Base-by-base conservation (phyloP, 2,888 invertebrate genomes). In the Metopia argyrocephala region DNA sequence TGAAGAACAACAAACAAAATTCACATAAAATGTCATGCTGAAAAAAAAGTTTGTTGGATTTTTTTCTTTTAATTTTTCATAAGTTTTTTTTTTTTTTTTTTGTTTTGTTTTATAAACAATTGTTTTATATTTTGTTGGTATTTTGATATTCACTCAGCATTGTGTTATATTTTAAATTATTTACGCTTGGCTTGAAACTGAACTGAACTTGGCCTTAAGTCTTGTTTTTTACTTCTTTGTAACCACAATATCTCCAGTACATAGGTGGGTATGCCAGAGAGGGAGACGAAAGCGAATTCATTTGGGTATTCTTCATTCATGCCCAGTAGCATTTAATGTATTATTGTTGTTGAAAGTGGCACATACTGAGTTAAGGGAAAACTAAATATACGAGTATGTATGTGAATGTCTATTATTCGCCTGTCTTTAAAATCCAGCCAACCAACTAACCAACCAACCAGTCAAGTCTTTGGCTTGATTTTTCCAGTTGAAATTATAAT, bases 201-300 rank as follows among this genome's bases (percentile, higher is more conserved):
- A 68, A 45, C 57, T 73, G 76, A 79, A 76, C 79, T 79, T 79
- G 79, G 79, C 79, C 79, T 73, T 76, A 76, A 79, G 76, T 79
- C 61, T 62, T 61, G 12, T 31, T 31, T 38, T 38, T 38, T 0
- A 38, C 12, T 3, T 54, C 62, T 76, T 54, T 54, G 38, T 48
- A 5, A 68, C 48, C 50, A n/a, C 21, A 59, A 75, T 5, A 61
- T 23, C 45, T 68, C 46, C 52, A 68, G 48, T 50, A 38, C 15
- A 5, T n/a, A n/a, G n/a, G n/a, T n/a, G n/a, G n/a, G n/a, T n/a
- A n/a, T n/a, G n/a, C n/a, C 38, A 38, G 38, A 38, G 38, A 38
- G 38, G 38, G 12, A 38, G 23, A 38, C 48, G 38, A 18, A 52
- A 70, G 27, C 3, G 46, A 56, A 46, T 61, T 28, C 68, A 76